These are phyloP conservation scores for Pomacea maculata DNA, from an alignment of 1,140 invertebrate species.

Conservation along the genomic window DNA sequence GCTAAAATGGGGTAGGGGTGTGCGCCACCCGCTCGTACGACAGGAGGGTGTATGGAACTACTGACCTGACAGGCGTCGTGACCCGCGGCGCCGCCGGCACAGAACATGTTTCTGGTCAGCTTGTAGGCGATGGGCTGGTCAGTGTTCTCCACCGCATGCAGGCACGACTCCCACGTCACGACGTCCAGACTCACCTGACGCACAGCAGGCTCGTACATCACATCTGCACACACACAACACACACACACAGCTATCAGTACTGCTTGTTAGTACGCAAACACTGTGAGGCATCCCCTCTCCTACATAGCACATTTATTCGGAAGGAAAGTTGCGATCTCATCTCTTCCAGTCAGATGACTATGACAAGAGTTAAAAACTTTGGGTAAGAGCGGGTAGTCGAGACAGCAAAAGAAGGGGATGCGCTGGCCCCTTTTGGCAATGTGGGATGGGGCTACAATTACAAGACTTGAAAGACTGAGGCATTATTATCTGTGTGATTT, in stretches of 20 bases:
- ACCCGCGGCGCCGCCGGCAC: slow-evolving; percentile 39
- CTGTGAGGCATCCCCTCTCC: no score
- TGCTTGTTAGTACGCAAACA: no score
- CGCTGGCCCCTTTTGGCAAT: no score
- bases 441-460: no score
- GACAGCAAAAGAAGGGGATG: no score
- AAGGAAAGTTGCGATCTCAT: neutral
- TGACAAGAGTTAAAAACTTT: no score
- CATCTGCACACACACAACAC: slow-evolving; percentile 24
- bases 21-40: neutral
- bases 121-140: slow-evolving; percentile 31
- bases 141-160: slow-evolving; percentile 27
- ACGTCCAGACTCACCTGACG: slow-evolving; percentile 42
- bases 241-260: neutral
- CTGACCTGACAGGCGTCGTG: slow-evolving; percentile 47
- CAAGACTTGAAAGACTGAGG: no score
- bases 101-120: slow-evolving; percentile 47
- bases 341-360: no score
- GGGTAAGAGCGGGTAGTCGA: no score
- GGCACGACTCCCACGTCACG: slow-evolving; percentile 37
- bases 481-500: no score
- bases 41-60: neutral
- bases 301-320: no score
- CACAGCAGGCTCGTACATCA: slow-evolving; percentile 38
- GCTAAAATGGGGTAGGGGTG: neutral